Base-by-base conservation (phyloP, 2,888 invertebrate species). In the Beris morrisii region DNA sequence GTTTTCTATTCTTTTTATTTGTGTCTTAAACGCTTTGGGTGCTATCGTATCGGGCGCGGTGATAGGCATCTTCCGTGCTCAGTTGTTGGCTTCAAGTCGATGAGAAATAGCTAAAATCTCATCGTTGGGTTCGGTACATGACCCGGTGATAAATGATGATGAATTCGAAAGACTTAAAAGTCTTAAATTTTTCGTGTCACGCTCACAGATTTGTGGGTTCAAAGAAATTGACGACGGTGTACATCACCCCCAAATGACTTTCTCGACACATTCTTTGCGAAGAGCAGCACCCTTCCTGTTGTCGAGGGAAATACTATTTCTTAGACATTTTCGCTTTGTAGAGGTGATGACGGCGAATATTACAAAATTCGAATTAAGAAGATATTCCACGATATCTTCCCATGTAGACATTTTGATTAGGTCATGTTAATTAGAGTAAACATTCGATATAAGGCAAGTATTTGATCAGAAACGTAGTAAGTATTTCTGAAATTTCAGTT, bases 71-170 rank as follows among this genome's bases (percentile, higher is more conserved):
- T 45, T 13, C 52, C 22, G 12, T 43, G 30, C 22, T 31, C n/a
- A 15, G 53, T 32, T 22, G 22, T 38, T 13, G 22, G 52, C 52
- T 50, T 13, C 30, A 13, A 48, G 9, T 11, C 31, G 59, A 59
- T 59, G 59, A 59, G 59, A 48, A 59, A 52, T 61, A 15, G 61
- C 52, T 61, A 50, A 61, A 31, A 43, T 56, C 44, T 43, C 56
- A 43, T 56, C 56, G 43, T 30, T 9, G 15, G 43, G 56, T 43
- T 11, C 28, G 45, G 58, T 12, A 45, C 30, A 30, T 30, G 45
- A 58, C 45, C 45, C 58, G 63, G 58, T 69, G 69, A 69, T 69
- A 69, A 69, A 69, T 69, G 69, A 69, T 69, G 69, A 69, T 67
- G 69, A 67, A 69, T 69, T 67, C 63, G 57, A 57, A 61, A 67